These are phyloP conservation scores for Hycleus cichorii DNA, from an alignment of 1,140 invertebrate genomes.

Conservation along the genomic window DNA sequence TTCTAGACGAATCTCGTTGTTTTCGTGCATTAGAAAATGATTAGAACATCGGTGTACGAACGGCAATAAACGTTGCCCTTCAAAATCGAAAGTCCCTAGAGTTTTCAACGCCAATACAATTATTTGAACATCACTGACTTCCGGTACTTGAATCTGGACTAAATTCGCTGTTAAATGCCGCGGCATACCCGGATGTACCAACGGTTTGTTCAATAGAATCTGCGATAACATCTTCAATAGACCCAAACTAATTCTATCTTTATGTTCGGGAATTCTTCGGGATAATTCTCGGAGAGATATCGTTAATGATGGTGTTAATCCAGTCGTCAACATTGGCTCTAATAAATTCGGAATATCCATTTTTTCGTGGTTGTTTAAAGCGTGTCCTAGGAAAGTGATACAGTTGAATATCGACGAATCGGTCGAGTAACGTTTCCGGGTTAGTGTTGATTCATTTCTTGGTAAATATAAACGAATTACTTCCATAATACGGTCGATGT, in stretches of 20 bases:
- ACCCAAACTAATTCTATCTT: slow-evolving; percentile 86
- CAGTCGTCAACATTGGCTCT: slow-evolving; percentile 87
- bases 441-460: slow-evolving; percentile 59
- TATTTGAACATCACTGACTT: slow-evolving; percentile 65
- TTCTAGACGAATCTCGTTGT: slow-evolving; percentile 82
- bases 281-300: slow-evolving; percentile 86
- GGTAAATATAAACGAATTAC: slow-evolving; percentile 75
- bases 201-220: slow-evolving; percentile 82
- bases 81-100: slow-evolving; percentile 93
- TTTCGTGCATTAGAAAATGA: slow-evolving; percentile 85
- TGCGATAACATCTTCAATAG: slow-evolving; percentile 78
- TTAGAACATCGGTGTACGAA: slow-evolving; percentile 91
- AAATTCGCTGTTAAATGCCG: slow-evolving; percentile 42
- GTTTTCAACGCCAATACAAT: slow-evolving; percentile 90
- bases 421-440: slow-evolving; percentile 61
- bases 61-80: slow-evolving; percentile 85
- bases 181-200: slow-evolving; percentile 71
- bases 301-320: slow-evolving; percentile 82
- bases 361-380: slow-evolving; percentile 62
- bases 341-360: slow-evolving; percentile 76
- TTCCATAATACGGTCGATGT: slow-evolving; percentile 81
- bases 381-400: slow-evolving; percentile 85
- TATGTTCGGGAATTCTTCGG: slow-evolving; percentile 77
- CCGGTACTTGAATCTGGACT: slow-evolving; percentile 40
- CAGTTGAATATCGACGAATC: slow-evolving; percentile 92